These are phyloP conservation scores for Hedychridium roseum DNA, from an alignment of 2,888 invertebrate species.

Conservation along the genomic window DNA sequence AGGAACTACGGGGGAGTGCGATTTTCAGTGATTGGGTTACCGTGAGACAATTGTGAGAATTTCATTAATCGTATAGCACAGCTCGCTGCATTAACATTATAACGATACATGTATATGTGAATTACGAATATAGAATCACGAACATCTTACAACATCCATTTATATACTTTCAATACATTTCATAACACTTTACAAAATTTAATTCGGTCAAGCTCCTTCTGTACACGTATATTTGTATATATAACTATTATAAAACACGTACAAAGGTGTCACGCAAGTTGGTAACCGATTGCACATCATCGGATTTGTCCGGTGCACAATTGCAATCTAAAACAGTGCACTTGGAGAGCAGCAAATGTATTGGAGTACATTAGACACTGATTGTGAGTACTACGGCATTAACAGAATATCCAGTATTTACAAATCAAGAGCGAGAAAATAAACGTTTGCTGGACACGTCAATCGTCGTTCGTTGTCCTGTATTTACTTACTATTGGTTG, in stretches of 20 bases:
- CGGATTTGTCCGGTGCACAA: constrained; percentile 17
- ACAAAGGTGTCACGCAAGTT: constrained; percentile 10
- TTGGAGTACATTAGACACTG: constrained; percentile 16
- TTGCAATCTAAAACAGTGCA: constrained; percentile 26
- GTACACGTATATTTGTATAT: constrained; percentile 28
- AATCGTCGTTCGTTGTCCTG: too few species aligned
- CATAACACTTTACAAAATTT: constrained; percentile 39
- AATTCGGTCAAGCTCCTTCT: constrained; percentile 29
- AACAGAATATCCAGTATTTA: constrained; percentile 26
- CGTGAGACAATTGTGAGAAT: too few species aligned
- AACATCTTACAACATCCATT: constrained; percentile 29
- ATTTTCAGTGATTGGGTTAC: too few species aligned
- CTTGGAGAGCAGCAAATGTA: constrained; percentile 17
- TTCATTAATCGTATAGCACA: constrained; percentile 26
- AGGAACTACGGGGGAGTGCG: too few species aligned
- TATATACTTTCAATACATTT: constrained; percentile 27
- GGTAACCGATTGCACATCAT: constrained; percentile 13
- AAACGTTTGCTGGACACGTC: too few species aligned
- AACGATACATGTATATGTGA: constrained; percentile 27
- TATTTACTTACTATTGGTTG: too few species aligned
- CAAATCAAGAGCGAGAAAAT: constrained; percentile 25
- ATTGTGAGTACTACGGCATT: background rate
- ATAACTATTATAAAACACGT: constrained; percentile 18
- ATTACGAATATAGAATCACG: constrained; percentile 23
- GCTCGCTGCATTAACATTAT: constrained; percentile 28